A percentile compares a stretch with the other conserved stretches of the same genome.
Conservation (phyloP, 1,140 invertebrate genomes). For the Penaeus vannamei region DNA sequence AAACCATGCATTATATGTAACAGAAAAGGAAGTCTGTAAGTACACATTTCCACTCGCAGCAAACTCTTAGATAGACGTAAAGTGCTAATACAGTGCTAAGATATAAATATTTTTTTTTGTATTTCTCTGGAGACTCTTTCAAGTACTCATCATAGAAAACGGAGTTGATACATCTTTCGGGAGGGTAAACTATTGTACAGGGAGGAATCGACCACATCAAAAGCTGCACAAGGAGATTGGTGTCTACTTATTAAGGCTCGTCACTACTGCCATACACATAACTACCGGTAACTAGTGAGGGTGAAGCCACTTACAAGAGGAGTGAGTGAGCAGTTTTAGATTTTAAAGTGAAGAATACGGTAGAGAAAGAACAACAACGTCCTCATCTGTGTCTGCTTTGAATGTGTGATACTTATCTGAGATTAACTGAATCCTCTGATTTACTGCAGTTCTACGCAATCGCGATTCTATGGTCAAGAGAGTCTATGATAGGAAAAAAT, state of each 20-base stretch:
- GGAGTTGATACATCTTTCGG: conserved; percentile 7
- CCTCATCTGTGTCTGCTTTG: conserved; percentile 56
- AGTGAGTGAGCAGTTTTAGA: conserved; percentile 33
- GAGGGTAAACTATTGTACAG: conserved; percentile 36
- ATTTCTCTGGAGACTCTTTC: too few relatives aligned
- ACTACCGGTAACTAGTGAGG: conserved; percentile 55
- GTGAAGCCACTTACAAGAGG: conserved; percentile 56
- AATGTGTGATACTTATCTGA: not conserved
- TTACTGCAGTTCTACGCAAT: conserved; percentile 2
- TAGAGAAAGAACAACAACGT: conserved; percentile 58
- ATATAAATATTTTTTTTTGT: not conserved
- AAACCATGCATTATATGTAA: conserved; percentile 38
- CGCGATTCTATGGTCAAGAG: conserved; percentile 7
- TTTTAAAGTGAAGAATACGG: conserved; percentile 49
- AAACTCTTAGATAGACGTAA: not conserved
- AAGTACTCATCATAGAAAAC: conserved; percentile 41
- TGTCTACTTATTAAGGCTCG: conserved; percentile 48
- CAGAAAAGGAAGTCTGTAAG: conserved; percentile 18
- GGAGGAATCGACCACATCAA: conserved; percentile 40
- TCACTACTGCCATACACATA: conserved; percentile 54
- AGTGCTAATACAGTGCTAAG: too few relatives aligned
- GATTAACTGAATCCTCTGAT: not conserved
- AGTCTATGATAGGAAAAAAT: conserved; percentile 18
- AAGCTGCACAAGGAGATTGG: conserved; percentile 43
- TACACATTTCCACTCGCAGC: conserved; percentile 10